Conservation (phyloP, 2,888 invertebrate genomes). For the Argynnis bischoffii region DNA sequence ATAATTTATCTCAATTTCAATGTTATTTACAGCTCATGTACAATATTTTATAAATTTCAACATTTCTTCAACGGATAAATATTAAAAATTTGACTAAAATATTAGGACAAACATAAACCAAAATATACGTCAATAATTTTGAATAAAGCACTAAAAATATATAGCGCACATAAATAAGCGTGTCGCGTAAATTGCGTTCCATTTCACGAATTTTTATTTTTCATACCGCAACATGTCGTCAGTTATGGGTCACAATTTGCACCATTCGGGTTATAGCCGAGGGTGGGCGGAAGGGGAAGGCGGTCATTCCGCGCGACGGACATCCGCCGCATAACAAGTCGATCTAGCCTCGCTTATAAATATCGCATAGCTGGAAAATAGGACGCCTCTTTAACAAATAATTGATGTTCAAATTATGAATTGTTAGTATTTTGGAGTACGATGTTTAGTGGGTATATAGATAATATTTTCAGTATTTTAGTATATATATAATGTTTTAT, state of each 20-base stretch:
- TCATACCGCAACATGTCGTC: constrained; percentile 65
- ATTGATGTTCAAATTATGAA: constrained; percentile 31
- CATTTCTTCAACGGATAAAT: not conserved
- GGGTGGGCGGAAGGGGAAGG: constrained; percentile 73
- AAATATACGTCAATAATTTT: constrained; percentile 20
- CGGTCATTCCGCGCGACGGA: constrained; percentile 82
- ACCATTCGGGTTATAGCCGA: constrained; percentile 63
- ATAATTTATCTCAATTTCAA: no score
- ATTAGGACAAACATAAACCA: constrained; percentile 15
- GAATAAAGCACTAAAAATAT: constrained; percentile 34
- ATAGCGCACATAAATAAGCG: constrained; percentile 34
- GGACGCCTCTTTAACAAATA: constrained; percentile 36
- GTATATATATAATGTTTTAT: not conserved
- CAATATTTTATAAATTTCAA: not conserved
- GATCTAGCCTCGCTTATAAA: constrained; percentile 72
- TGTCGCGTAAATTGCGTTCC: constrained; percentile 42
- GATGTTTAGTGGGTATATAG: not conserved
- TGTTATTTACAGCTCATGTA: no score
- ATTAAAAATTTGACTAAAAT: constrained; percentile 9
- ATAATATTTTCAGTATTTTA: not conserved
- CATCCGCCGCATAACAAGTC: constrained; percentile 83
- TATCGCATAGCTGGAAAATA: constrained; percentile 66
- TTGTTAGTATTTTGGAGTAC: not conserved
- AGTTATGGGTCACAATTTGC: constrained; percentile 80
- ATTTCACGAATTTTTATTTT: constrained; percentile 58